Percentiles rank a stretch among this genome's conserved stretches.
These are phyloP conservation scores for Margaritifera margaritifera DNA, from an alignment of 2,888 invertebrate species.

Conservation along the genomic window DNA sequence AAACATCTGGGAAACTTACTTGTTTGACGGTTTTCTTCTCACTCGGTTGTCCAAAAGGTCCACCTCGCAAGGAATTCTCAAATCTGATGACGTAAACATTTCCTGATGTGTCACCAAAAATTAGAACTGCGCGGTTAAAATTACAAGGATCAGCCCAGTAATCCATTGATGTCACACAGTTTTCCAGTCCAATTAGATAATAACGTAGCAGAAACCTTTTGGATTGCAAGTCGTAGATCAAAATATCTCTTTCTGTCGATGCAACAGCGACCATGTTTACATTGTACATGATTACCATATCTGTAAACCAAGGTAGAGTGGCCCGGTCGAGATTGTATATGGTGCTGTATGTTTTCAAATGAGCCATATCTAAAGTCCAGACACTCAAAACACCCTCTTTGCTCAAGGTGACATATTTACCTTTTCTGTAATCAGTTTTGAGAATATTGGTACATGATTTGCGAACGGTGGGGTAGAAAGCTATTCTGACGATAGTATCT, in stretches of 20 bases:
- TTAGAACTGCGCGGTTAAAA: slow-evolving; percentile 78
- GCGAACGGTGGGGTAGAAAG: slow-evolving; percentile 50
- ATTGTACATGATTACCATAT: slow-evolving; percentile 83
- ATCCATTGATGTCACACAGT: slow-evolving; percentile 77
- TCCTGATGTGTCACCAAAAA: slow-evolving; percentile 85
- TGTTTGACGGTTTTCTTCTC: slow-evolving; percentile 45
- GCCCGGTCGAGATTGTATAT: slow-evolving; percentile 74
- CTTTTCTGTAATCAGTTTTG: slow-evolving; percentile 77
- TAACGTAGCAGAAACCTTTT: slow-evolving; percentile 76
- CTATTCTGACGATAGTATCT: slow-evolving; percentile 77
- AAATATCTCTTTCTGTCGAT: slow-evolving; percentile 84
- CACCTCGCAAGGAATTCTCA: slow-evolving; percentile 43
- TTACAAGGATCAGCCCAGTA: slow-evolving; percentile 77
- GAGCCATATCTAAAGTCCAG: slow-evolving; percentile 83
- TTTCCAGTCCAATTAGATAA: slow-evolving; percentile 79
- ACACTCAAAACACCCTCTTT: slow-evolving; percentile 85
- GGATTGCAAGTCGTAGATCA: slow-evolving; percentile 81
- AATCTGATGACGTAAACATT: slow-evolving; percentile 69
- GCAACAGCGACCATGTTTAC: slow-evolving; percentile 85
- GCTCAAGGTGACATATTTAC: slow-evolving; percentile 84
- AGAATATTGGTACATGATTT: slow-evolving; percentile 27
- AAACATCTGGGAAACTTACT: slow-evolving; percentile 44
- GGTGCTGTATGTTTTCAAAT: slow-evolving; percentile 58
- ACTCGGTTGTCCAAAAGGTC: slow-evolving; percentile 47
- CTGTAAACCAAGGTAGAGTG: slow-evolving; percentile 81